These are phyloP conservation scores for Tyria jacobaeae DNA, from an alignment of 2,888 invertebrate species.

Conservation along the genomic window DNA sequence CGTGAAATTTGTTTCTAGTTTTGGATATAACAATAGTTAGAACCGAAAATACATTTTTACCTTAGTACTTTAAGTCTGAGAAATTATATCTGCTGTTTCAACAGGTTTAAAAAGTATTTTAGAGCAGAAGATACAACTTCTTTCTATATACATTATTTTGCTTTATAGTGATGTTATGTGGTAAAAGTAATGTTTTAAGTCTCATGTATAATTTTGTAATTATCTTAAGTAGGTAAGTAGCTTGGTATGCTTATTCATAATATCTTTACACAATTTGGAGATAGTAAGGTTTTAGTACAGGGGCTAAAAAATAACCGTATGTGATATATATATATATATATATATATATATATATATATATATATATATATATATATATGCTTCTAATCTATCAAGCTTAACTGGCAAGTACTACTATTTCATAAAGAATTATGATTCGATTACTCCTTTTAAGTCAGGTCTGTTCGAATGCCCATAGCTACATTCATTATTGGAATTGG, in stretches of 20 bases:
- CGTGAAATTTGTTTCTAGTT: constrained; percentile 21
- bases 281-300: neutral
- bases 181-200: constrained; percentile 27
- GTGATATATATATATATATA: neutral
- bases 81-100: constrained; percentile 7
- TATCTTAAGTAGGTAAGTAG: constrained; percentile 33
- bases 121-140: constrained; percentile 38
- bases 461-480: too few relatives aligned
- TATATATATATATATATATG: neutral
- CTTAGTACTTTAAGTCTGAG: neutral
- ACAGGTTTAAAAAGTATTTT: constrained; percentile 40
- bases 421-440: constrained; percentile 6
- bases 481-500: neutral
- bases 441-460: neutral
- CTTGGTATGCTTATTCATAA: neutral
- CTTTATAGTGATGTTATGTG: constrained; percentile 40
- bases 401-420: neutral
- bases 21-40: constrained; percentile 44
- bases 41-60: constrained; percentile 24
- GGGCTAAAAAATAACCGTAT: neutral
- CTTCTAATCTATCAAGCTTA: neutral
- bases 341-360: neutral
- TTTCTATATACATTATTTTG: constrained; percentile 32
- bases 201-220: constrained; percentile 1
- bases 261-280: neutral